phyloP scores from a whole-genome alignment of 2,113 vertebrate species.

The Mus pahari region DNA sequence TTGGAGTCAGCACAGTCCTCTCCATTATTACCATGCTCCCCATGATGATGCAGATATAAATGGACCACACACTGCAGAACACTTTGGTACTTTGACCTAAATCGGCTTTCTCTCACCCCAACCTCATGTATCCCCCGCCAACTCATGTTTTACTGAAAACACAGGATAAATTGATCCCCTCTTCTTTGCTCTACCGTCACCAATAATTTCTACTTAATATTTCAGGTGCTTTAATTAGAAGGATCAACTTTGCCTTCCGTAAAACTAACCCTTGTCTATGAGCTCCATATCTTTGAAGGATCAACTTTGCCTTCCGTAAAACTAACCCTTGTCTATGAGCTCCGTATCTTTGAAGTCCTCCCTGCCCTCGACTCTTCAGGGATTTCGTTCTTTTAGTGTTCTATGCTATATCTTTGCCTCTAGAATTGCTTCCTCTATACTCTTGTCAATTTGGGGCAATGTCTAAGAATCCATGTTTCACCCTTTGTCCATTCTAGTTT shows the following conservation, averaged over 20 bases:
- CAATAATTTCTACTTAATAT: neutral
- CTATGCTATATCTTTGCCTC: neutral
- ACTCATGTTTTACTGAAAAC: neutral
- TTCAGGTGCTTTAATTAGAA: neutral
- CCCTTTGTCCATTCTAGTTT: neutral
- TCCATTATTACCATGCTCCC: constrained; percentile 50
- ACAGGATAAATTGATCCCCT: neutral
- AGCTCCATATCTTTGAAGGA: neutral
- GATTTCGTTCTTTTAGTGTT: neutral
- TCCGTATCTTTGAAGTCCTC: neutral
- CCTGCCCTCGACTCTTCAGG: neutral
- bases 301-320: neutral
- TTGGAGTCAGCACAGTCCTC: constrained; percentile 12
- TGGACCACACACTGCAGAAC: constrained; percentile 4
- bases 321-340: neutral
- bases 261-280: neutral
- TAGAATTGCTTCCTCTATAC: neutral
- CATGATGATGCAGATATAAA: constrained; percentile 29
- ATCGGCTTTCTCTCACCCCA: neutral
- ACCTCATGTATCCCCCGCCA: neutral
- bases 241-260: neutral
- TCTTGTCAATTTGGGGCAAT: neutral
- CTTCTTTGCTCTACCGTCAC: neutral
- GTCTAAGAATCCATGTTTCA: neutral
- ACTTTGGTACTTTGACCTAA: neutral